Evolutionary conservation across 1,140 invertebrate genomes (phyloP).

Genomic region (Cheumatopsyche charites): DNA sequence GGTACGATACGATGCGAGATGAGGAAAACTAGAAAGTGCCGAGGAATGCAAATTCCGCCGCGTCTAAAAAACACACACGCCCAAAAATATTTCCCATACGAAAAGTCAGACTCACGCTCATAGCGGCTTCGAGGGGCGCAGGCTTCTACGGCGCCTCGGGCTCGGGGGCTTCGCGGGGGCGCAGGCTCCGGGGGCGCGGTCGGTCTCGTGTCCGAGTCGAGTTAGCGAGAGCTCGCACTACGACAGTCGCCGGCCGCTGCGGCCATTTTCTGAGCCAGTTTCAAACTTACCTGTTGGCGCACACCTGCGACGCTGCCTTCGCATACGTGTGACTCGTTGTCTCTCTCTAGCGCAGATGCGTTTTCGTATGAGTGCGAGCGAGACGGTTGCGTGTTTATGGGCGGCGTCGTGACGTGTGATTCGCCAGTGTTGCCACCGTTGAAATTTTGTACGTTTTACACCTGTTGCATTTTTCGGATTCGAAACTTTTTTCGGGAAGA

Average conservation of each 20-base stretch:
- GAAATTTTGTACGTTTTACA: background rate
- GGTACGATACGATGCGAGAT: constrained; percentile 7
- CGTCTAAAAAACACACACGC: constrained; percentile 23
- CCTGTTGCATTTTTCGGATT: too few species aligned
- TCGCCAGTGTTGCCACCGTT: background rate
- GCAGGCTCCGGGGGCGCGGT: constrained; percentile 9
- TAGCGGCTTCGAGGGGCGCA: background rate
- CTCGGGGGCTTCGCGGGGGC: background rate
- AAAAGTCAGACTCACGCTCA: background rate
- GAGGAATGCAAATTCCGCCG: constrained; percentile 29
- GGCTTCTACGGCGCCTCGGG: constrained; percentile 2
- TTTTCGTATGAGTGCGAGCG: background rate
- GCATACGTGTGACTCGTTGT: constrained; percentile 4
- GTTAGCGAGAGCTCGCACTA: background rate
- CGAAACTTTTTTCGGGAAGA: too few species aligned
- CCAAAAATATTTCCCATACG: constrained; percentile 10
- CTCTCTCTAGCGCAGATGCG: background rate
- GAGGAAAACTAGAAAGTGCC: constrained; percentile 9
- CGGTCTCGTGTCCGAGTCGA: background rate
- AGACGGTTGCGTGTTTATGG: constrained; percentile 2
- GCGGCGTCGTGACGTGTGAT: constrained; percentile 22
- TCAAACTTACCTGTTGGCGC: constrained; percentile 28
- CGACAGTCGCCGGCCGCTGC: constrained; percentile 11
- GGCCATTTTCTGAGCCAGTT: constrained; percentile 27
- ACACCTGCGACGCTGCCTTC: background rate